Evolutionary conservation across 2,113 vertebrate species (phyloP).

Genomic region (Deroptyus accipitrinus): DNA sequence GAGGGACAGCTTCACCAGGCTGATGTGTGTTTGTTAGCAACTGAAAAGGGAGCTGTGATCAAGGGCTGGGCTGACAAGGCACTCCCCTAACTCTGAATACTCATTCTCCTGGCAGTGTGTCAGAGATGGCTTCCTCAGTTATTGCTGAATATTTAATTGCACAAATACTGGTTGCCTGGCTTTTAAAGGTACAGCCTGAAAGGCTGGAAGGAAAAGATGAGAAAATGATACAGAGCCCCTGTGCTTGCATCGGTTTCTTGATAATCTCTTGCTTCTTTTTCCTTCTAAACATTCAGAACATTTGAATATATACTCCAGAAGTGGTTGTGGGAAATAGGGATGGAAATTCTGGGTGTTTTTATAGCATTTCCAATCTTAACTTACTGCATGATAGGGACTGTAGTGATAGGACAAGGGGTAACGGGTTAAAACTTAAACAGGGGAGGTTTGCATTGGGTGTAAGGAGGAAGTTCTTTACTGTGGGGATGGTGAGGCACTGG

Average conservation of each 20-base stretch:
- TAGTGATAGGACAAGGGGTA: too few relatives aligned
- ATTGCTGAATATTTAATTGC: background rate
- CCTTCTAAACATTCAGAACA: background rate
- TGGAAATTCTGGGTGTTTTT: background rate
- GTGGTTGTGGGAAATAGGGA: background rate
- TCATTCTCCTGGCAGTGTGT: background rate
- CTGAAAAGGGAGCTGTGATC: background rate
- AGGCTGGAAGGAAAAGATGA: background rate
- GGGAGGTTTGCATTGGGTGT: too few relatives aligned
- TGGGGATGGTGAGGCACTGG: too few relatives aligned
- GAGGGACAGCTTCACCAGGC: background rate
- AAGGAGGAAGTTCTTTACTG: too few relatives aligned
- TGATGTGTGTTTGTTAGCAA: background rate
- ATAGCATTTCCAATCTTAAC: background rate
- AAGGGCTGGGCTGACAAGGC: background rate
- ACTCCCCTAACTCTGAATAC: background rate
- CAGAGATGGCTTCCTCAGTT: background rate
- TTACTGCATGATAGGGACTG: background rate
- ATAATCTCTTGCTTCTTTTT: background rate
- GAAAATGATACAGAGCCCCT: accelerated
- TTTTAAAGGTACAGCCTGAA: background rate
- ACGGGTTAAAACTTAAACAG: too few relatives aligned
- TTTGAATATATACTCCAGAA: background rate
- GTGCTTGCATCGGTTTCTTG: background rate
- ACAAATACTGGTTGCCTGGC: background rate